Conservation (phyloP, 2,797 vertebrate genomes). For the Falco naumanni region DNA sequence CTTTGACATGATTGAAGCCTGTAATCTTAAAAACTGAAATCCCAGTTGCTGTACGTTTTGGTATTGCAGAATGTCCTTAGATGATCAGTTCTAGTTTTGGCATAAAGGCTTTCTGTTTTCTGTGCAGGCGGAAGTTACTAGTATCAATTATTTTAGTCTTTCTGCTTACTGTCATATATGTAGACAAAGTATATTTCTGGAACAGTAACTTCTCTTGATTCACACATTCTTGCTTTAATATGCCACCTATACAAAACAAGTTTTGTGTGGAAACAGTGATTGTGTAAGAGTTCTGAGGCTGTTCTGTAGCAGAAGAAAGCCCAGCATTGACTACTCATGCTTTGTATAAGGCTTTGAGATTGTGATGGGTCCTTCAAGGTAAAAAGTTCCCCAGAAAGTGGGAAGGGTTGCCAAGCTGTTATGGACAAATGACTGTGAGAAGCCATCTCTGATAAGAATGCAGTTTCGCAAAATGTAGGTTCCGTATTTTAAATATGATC, state of each 20-base stretch:
- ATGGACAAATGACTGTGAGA: not conserved
- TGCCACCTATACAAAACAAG: not conserved
- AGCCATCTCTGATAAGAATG: not conserved
- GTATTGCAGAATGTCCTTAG: not conserved
- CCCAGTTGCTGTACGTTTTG: not conserved
- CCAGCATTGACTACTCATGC: fast-evolving
- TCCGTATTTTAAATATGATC: not conserved
- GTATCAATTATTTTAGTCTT: not conserved
- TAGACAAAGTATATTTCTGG: not conserved
- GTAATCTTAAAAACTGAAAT: not conserved
- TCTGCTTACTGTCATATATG: not conserved
- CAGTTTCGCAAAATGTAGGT: not conserved
- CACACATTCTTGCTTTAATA: not conserved
- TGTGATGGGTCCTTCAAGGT: not conserved
- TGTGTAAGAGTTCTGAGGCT: not conserved
- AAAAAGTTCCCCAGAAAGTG: not conserved
- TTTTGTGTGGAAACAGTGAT: fast-evolving
- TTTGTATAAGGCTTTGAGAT: not conserved
- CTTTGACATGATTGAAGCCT: not conserved
- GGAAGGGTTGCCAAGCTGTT: not conserved
- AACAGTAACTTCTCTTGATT: not conserved
- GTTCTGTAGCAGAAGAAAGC: not conserved
- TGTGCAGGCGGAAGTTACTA: not conserved
- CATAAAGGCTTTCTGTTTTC: not conserved
- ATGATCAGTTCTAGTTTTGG: not conserved